Base-by-base conservation (phyloP, 2,797 vertebrate species). In the Onychomys leucogaster region DNA sequence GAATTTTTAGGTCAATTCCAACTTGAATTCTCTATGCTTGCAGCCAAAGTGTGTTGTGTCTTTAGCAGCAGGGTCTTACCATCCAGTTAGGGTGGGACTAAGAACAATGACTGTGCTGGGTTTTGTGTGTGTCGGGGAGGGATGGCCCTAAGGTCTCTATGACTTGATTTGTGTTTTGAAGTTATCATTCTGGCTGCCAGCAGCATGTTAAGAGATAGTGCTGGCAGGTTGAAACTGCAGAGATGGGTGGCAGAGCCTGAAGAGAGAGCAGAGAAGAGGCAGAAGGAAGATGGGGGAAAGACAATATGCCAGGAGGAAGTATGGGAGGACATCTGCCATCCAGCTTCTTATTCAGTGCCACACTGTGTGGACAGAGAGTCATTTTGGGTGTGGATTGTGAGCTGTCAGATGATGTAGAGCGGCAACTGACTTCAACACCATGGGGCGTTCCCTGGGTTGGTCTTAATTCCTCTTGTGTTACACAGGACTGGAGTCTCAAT, bases 101-200 rank as follows among this genome's bases (percentile, higher is more conserved):
- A 57, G 49, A 55, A 71, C 49, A 57, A 41, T 27, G n/a, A 14
- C 23, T 73, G n/a, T 32, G 34, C 21, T 55, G 55, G 14, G 13
- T 9, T 34, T 21, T 59, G 52, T 17, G 52, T 8, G 32, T 7
- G 14, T 52, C n/a, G n/a, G n/a, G 55, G 52, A 1, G 13, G 5
- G 59, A 61, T 90, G 59, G 65, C 32, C 32, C 2, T 14, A 73
- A 82, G 19, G 21, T 43, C 69, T 86, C 89, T 76, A 23, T 43
- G 63, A 91, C 57, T 27, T 37, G 88, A 77, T 49, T 55, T n/a
- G 41, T 89, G 46, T 32, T 91, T 86, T 94, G 78, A 87, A 77
- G 93, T 75, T 23, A 78, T 94, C n/a, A 43, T 57, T 87, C n/a
- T 83, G 46, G 65, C 46, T 86, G 23, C 16, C 78, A 49, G 61